Evolutionary conservation across 2,113 vertebrate genomes (phyloP).

Genomic region (Seriola aureovittata): DNA sequence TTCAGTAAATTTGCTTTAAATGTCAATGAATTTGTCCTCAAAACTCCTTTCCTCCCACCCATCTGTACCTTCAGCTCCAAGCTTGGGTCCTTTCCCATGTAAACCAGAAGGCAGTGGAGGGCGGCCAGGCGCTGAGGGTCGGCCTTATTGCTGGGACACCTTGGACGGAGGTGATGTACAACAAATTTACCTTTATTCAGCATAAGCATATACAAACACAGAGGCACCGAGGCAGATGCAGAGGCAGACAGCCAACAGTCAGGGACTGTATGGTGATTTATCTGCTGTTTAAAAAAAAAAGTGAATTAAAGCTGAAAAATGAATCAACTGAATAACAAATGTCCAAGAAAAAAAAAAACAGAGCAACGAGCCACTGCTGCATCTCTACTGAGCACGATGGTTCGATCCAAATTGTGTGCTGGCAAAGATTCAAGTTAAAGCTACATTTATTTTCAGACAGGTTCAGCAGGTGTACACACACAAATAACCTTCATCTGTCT

Average conservation of each 20-base stretch:
- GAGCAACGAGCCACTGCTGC: slow-evolving; percentile 12
- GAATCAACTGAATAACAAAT: slow-evolving; percentile 17
- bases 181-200: slow-evolving; percentile 50
- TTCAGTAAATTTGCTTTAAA: slow-evolving; percentile 32
- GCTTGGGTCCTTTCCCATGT: slow-evolving; percentile 78
- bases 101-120: slow-evolving; percentile 90
- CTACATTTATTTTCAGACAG: slow-evolving; percentile 28
- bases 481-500: slow-evolving; percentile 26
- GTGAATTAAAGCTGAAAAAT: not conserved
- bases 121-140: slow-evolving; percentile 89
- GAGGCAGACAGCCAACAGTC: slow-evolving; percentile 25
- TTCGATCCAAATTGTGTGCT: slow-evolving; percentile 5
- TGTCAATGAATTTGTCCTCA: slow-evolving; percentile 36
- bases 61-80: slow-evolving; percentile 81
- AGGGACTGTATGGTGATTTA: slow-evolving; percentile 11
- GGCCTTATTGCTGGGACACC: slow-evolving; percentile 63
- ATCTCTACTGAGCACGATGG: slow-evolving; percentile 23
- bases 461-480: slow-evolving; percentile 22
- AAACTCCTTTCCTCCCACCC: not conserved
- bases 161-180: slow-evolving; percentile 49
- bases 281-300: slow-evolving; percentile 13
- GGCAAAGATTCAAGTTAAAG: slow-evolving; percentile 34
- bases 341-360: not conserved
- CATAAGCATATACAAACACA: slow-evolving; percentile 42
- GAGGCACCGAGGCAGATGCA: slow-evolving; percentile 23